phyloP scores from a whole-genome alignment of 1,140 invertebrate species.

The Neotoxoptera formosana region DNA sequence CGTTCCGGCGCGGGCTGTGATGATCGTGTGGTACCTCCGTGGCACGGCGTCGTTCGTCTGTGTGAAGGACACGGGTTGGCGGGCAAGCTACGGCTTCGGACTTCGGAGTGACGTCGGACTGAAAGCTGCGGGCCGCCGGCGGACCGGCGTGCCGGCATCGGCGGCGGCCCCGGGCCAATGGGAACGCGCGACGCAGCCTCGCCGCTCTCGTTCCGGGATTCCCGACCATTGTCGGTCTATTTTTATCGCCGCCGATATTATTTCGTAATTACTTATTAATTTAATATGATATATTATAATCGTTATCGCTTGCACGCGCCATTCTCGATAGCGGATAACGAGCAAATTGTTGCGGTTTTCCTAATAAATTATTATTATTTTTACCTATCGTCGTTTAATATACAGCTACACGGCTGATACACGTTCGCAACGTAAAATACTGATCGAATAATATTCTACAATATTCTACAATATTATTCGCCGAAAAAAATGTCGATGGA shows the following conservation, averaged over 20 bases:
- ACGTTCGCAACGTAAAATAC: neutral
- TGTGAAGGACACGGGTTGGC: neutral
- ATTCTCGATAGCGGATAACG: neutral
- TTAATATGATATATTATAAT: no score
- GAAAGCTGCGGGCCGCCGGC: neutral
- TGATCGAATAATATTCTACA: neutral
- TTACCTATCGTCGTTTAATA: neutral
- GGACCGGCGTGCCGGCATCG: no score
- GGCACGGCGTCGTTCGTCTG: neutral
- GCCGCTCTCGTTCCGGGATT: neutral
- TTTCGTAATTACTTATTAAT: neutral
- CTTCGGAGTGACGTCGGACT: neutral
- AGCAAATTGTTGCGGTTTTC: neutral
- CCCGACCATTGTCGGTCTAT: neutral
- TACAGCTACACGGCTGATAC: no score
- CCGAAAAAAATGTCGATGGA: neutral
- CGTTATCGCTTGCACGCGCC: neutral
- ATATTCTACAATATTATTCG: neutral
- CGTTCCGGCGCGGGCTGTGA: no score
- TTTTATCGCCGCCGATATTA: neutral
- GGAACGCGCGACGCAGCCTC: neutral
- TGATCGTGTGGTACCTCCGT: neutral
- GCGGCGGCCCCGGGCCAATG: neutral
- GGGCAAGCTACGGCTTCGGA: neutral
- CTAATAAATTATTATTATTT: conserved; percentile 6